Base-by-base conservation (phyloP, 2,113 vertebrate species). In the Corynorhinus townsendii region DNA sequence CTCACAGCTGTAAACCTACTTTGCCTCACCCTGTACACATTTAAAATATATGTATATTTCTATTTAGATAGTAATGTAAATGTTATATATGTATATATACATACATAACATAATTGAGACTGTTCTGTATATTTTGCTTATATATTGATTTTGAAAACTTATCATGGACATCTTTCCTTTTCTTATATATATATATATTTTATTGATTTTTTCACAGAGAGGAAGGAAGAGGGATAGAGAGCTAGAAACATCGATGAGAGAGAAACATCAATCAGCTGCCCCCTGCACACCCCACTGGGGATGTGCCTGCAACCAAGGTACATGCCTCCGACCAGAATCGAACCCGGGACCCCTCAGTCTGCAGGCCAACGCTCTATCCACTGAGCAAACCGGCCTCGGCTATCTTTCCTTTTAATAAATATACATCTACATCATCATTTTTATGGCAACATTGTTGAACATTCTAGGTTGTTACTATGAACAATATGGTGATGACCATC, bases 91-190 rank as follows among this genome's bases (percentile, higher is more conserved):
- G 11, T 47, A 20, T 73, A 45, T 22, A 49, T 54, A 43, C 9
- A 45, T 11, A 66, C 2, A 22, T 22, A 88, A 79, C 64, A 85
- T 49, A 26, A 86, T 64, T 86, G 17, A 52, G 49, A 52, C 35
- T 77, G 6, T 81, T 86, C 59, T 83, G 26, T 71, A 35, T 33
- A 91, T 35, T 85, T 35, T 64, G 56, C 16, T 96, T 91, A 66
- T 54, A 88, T 47, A 68, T 35, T 92, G 68, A 72, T 62, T 94
- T 96, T 71, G 47, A 93, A 90, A 84, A 69, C 4, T 73, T 75
- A 16, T 81, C 33, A 76, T 45, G 35, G 19, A 64, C 43, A 71
- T 56, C 4, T 89, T 91, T 88, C 59, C 24, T 79, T 80, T 91
- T 38, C n/a, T n/a, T n/a, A n/a, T n/a, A n/a, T n/a, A n/a, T n/a